Base-by-base conservation (phyloP, 2,888 invertebrate species). In the Neuroscelio doddi region DNA sequence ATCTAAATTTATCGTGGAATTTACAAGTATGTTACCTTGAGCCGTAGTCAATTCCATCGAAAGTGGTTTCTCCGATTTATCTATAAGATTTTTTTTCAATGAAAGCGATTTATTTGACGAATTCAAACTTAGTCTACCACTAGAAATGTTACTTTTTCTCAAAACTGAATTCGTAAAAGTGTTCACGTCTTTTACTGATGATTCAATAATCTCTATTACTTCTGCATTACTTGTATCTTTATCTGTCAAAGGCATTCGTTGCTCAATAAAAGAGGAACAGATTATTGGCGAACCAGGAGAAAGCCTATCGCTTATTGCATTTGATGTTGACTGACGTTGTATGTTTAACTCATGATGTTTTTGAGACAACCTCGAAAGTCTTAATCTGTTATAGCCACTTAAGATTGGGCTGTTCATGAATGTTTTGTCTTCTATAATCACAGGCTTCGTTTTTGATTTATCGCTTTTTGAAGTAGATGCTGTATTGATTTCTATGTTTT, bases 221-320 rank as follows among this genome's bases (percentile, higher is more conserved):
- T 10, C 10, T 41, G 45, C 21, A 26, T 34, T 39, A 17, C 30
- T 41, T 15, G 36, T 30, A 14, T 30, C 21, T 38, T 12, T 29
- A 36, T 36, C 12, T 12, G 5, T 14, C 12, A 30, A 38, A 26
- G n/a, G 24, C 16, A 41, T n/a, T 30, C 3, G 17, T 36, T 69
- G 50, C n/a, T 71, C 64, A 16, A 73, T 66, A 52, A 79, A 78
- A 16, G 80, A 76, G 9, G 81, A 80, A 61, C 72, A 79, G n/a
- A 57, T 64, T 30, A 79, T 36, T 14, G 80, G 80, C 1, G 21
- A 12, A 39, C 64, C 70, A 4, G 55, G 41, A 45, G 32, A 47
- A 21, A 21, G 5, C 9, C n/a, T 38, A 9, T 3, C 16, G 21
- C 2, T 9, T 8, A 17, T 16, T 1, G 16, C 8, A 8, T 38